Percentiles rank a stretch among this genome's conserved stretches.
Conservation (phyloP, 64 coral and sea anemone genomes). For the Astreopora myriophthalma region DNA sequence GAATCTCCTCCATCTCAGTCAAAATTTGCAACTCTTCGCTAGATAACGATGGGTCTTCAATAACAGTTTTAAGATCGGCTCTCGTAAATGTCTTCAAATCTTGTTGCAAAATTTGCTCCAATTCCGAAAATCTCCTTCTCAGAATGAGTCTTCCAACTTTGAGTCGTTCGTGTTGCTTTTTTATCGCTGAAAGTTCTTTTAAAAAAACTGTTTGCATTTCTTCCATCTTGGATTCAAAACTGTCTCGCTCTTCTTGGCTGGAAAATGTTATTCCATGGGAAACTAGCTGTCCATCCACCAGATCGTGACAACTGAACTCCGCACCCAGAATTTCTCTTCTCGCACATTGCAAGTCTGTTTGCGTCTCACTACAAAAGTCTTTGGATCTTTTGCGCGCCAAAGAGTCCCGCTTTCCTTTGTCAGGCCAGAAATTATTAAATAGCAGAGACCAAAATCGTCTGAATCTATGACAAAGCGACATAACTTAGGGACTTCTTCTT, state of each 20-base stretch:
- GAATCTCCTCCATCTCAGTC: constrained; percentile 75
- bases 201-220: constrained; percentile 76
- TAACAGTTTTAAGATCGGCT: constrained; percentile 56
- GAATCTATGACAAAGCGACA: constrained; percentile 90
- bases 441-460: constrained; percentile 62
- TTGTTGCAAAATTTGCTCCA: constrained; percentile 76
- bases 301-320: not conserved
- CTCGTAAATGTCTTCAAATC: constrained; percentile 52
- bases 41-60: constrained; percentile 48
- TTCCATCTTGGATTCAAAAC: constrained; percentile 83
- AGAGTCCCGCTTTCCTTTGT: constrained; percentile 16
- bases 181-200: constrained; percentile 86
- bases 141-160: constrained; percentile 65
- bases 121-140: constrained; percentile 67
- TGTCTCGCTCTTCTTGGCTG: constrained; percentile 70
- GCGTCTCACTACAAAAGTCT: not conserved
- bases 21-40: constrained; percentile 78
- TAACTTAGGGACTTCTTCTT: not conserved
- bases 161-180: constrained; percentile 76
- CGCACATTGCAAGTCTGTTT: constrained; percentile 2
- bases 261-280: constrained; percentile 81
- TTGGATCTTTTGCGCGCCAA: not conserved
- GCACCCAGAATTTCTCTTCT: constrained; percentile 15
- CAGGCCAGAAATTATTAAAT: constrained; percentile 34
- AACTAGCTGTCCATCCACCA: not conserved